A percentile compares a stretch with the other conserved stretches of the same genome.
These are phyloP conservation scores for Prolemur simus DNA, from an alignment of 2,113 vertebrate genomes.

Conservation along the genomic window DNA sequence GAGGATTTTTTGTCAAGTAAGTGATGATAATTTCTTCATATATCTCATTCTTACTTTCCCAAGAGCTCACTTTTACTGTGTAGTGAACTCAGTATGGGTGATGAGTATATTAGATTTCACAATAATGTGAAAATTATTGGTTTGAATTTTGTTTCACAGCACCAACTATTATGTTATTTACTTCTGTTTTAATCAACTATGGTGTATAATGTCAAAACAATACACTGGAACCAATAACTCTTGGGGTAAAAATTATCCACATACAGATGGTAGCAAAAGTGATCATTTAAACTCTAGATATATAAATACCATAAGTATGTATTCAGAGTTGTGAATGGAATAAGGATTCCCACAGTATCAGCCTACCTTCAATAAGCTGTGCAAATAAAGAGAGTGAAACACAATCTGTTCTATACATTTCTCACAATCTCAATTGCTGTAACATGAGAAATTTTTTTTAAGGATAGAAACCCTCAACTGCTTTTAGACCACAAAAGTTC, in stretches of 20 bases:
- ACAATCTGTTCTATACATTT: slow-evolving; percentile 57
- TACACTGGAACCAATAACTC: not conserved
- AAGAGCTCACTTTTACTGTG: not conserved
- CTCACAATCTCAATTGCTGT: slow-evolving; percentile 46
- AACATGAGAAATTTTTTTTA: slow-evolving; percentile 51
- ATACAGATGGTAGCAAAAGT: slow-evolving; percentile 43
- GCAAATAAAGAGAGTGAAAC: slow-evolving; percentile 56
- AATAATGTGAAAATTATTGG: slow-evolving; percentile 27
- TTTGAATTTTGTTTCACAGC: slow-evolving; percentile 43
- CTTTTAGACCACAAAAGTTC: slow-evolving; percentile 41
- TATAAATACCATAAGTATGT: slow-evolving; percentile 16
- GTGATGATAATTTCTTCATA: not conserved
- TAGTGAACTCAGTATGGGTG: not conserved
- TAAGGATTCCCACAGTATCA: slow-evolving; percentile 41
- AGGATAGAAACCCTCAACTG: slow-evolving; percentile 48
- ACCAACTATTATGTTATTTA: slow-evolving; percentile 24
- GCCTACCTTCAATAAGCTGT: not conserved
- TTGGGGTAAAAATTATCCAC: slow-evolving; percentile 37
- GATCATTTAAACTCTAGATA: slow-evolving; percentile 40
- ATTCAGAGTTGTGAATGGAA: slow-evolving; percentile 43
- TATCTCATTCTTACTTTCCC: slow-evolving; percentile 34
- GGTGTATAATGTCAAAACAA: slow-evolving; percentile 52
- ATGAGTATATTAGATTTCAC: slow-evolving; percentile 37
- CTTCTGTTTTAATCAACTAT: slow-evolving; percentile 42
- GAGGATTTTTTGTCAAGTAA: not conserved